Conservation (phyloP, 2,113 vertebrate genomes). For the Hymenochirus boettgeri region DNA sequence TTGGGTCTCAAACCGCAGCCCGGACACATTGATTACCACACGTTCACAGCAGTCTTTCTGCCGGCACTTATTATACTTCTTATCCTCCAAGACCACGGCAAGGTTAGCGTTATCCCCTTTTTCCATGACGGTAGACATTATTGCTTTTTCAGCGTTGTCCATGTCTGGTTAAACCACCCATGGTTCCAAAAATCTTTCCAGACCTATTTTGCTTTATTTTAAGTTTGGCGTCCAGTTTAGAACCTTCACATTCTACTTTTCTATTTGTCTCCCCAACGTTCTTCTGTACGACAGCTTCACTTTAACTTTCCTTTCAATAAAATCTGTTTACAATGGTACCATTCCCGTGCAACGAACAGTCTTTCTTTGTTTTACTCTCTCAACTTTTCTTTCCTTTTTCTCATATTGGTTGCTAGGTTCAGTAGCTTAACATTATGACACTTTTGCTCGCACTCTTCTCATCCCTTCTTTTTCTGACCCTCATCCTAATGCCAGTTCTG, state of each 20-base stretch:
- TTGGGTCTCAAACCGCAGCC: constrained; percentile 77
- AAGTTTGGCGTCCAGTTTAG: not conserved
- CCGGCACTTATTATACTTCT: not conserved
- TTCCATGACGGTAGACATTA: constrained; percentile 32
- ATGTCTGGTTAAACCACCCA: constrained; percentile 7
- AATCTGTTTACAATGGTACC: constrained; percentile 6
- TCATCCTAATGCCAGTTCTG: constrained; percentile 28
- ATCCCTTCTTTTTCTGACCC: constrained; percentile 36
- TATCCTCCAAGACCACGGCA: constrained; percentile 9
- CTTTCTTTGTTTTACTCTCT: constrained; percentile 7
- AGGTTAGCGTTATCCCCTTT: constrained; percentile 19
- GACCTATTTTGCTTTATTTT: not conserved
- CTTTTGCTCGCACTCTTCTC: constrained; percentile 31
- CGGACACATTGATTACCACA: constrained; percentile 71
- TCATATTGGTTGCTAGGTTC: constrained; percentile 44
- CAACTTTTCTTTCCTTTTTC: constrained; percentile 43
- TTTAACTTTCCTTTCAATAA: not conserved
- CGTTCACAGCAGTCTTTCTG: constrained; percentile 48
- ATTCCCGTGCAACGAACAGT: constrained; percentile 5
- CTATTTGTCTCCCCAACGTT: not conserved
- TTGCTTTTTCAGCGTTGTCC: constrained; percentile 12
- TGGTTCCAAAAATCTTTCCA: not conserved
- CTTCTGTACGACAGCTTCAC: not conserved
- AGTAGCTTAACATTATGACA: constrained; percentile 29
- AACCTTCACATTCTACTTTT: constrained; percentile 4